Conservation (phyloP, 2,113 vertebrate genomes). For the Anoplopoma fimbria region DNA sequence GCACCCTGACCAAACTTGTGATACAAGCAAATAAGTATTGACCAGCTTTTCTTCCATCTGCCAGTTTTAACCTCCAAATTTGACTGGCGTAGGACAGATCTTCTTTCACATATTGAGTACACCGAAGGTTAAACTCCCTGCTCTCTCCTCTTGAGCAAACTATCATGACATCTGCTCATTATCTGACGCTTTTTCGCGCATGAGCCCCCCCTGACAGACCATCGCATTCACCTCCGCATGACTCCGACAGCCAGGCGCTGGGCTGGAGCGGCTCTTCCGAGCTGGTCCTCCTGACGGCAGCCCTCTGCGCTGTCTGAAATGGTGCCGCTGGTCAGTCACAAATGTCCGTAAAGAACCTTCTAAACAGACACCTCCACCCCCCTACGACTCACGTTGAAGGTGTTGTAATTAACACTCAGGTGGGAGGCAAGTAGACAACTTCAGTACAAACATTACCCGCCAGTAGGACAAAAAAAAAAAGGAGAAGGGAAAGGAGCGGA, state of each 20-base stretch:
- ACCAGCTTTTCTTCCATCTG: conserved; percentile 57
- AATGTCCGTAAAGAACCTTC: conserved; percentile 29
- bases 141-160: conserved; percentile 68
- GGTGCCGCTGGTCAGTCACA: conserved; percentile 31
- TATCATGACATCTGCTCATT: conserved; percentile 80
- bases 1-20: neutral
- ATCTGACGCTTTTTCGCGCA: conserved; percentile 57
- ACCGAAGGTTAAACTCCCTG: conserved; percentile 69
- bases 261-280: conserved; percentile 56
- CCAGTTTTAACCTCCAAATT: conserved; percentile 44
- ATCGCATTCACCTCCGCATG: conserved; percentile 75
- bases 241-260: conserved; percentile 57
- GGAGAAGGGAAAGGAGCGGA: conserved; percentile 12
- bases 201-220: conserved; percentile 66
- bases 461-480: conserved; percentile 36
- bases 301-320: conserved; percentile 16
- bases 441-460: conserved; percentile 41
- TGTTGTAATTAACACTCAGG: conserved; percentile 83
- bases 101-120: conserved; percentile 24
- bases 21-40: conserved; percentile 25
- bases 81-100: conserved; percentile 21
- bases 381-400: conserved; percentile 23
- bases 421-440: conserved; percentile 68
- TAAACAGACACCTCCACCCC: conserved; percentile 42
- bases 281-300: conserved; percentile 34